Evolutionary conservation across 1,140 invertebrate genomes (phyloP).

Genomic region (Macrotrachela quadricornifera): DNA sequence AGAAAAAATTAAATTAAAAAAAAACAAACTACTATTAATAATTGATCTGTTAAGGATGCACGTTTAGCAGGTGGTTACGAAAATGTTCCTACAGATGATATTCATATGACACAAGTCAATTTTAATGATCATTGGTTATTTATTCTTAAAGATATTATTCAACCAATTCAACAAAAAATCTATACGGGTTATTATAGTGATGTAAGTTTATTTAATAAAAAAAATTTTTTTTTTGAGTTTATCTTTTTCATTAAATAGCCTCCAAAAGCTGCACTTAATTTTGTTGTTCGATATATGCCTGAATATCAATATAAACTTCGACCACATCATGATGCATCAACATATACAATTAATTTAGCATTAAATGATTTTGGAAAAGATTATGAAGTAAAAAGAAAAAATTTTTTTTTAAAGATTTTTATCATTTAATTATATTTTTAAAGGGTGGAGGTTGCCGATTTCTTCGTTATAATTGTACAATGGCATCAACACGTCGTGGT

Average conservation of each 20-base stretch:
- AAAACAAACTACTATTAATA: background rate
- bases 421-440: no score
- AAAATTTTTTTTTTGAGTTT: background rate
- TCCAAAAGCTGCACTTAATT: constrained; percentile 86
- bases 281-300: constrained; percentile 82
- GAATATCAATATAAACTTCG: constrained; percentile 75
- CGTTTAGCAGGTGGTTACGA: constrained; percentile 79
- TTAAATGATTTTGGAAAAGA: constrained; percentile 52
- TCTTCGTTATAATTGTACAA: constrained; percentile 83
- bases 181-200: constrained; percentile 66
- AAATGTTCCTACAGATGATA: constrained; percentile 89
- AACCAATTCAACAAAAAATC: constrained; percentile 71
- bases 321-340: constrained; percentile 93
- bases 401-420: no score
- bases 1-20: background rate
- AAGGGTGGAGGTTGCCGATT: constrained; percentile 71
- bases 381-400: constrained; percentile 34
- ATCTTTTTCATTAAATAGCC: constrained; percentile 41
- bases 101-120: constrained; percentile 92
- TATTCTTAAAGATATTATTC: constrained; percentile 64
- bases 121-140: constrained; percentile 68
- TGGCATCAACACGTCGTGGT: constrained; percentile 58
- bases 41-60: background rate
- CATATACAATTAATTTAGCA: constrained; percentile 92
- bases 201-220: constrained; percentile 37